phyloP scores from a whole-genome alignment of 2,113 vertebrate genomes.

The Pantherophis guttatus region DNA sequence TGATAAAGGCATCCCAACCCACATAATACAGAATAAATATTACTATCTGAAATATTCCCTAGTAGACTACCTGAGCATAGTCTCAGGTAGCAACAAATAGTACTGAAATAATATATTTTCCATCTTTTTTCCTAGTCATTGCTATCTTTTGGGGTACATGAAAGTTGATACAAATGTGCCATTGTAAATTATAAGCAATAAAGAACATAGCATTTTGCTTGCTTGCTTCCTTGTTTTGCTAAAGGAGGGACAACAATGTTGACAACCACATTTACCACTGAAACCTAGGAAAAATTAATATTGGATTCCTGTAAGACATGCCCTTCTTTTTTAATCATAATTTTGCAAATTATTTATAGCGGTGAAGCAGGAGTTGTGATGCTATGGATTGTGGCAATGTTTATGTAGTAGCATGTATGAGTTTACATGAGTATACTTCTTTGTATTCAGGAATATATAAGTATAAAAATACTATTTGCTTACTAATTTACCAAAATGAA shows the following conservation, averaged over 20 bases:
- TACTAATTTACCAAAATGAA: not conserved
- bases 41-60: not conserved
- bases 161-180: not conserved
- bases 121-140: not conserved
- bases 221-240: not conserved
- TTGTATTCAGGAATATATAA: not conserved
- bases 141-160: not conserved
- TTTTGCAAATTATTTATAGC: not conserved
- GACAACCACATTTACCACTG: not conserved
- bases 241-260: not conserved
- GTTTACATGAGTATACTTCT: not conserved
- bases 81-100: not conserved
- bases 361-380: too few species aligned
- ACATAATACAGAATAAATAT: not conserved
- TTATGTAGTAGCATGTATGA: not conserved
- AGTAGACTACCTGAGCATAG: not conserved
- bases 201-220: not conserved
- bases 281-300: not conserved
- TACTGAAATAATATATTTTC: not conserved
- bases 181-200: not conserved
- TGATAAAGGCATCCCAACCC: conserved; percentile 12
- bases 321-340: not conserved
- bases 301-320: not conserved
- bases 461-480: not conserved
- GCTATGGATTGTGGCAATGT: not conserved